Evolutionary conservation across 2,113 vertebrate species (phyloP).

Genomic region (Pomatorhinus ruficollis): DNA sequence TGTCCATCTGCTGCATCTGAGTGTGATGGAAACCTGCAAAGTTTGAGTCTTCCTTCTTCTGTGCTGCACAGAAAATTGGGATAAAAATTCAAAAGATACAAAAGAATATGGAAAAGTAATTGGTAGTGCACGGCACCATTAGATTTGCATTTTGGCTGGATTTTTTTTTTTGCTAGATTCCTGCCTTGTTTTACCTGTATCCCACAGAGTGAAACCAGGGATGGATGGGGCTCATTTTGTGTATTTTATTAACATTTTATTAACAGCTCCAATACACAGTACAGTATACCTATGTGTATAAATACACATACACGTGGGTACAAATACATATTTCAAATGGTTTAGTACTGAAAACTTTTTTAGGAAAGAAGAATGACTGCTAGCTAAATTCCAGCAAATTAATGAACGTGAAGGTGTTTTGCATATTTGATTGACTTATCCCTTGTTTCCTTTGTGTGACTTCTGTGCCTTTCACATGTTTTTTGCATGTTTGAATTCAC

Average conservation of each 20-base stretch:
- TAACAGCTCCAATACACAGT: neutral
- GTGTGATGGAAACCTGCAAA: neutral
- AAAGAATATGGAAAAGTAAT: neutral
- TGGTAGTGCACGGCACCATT: neutral
- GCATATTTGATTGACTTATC: neutral
- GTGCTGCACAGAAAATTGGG: neutral
- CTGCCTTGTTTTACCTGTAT: neutral
- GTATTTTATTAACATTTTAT: neutral
- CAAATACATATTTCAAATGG: neutral
- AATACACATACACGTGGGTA: neutral
- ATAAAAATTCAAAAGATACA: neutral
- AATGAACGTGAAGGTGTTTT: neutral
- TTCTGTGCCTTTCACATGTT: neutral
- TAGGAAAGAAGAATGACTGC: neutral
- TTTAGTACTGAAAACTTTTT: neutral
- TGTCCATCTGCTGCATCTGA: slow-evolving; percentile 74
- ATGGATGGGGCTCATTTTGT: neutral
- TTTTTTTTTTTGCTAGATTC: neutral
- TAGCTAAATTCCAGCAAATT: neutral
- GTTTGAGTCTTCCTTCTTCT: neutral
- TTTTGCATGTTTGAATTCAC: neutral
- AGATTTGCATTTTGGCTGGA: neutral
- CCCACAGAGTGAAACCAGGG: neutral
- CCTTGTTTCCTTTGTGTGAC: neutral
- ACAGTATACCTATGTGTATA: neutral